Evolutionary conservation across 2,113 vertebrate genomes (phyloP).

Genomic region (Nycticorax nycticorax): DNA sequence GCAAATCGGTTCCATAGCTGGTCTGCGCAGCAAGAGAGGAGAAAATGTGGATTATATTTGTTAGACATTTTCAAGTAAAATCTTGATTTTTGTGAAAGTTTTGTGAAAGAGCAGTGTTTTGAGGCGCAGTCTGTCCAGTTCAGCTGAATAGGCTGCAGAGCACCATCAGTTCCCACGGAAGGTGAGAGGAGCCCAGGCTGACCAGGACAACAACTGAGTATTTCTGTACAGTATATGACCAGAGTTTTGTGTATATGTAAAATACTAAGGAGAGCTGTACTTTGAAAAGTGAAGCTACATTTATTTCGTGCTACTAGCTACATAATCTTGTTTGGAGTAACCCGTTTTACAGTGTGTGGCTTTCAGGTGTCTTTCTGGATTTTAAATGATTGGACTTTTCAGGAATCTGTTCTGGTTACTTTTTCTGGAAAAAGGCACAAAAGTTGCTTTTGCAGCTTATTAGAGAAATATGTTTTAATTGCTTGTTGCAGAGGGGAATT

Average conservation of each 20-base stretch:
- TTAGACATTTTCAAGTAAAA: neutral
- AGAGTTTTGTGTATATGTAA: neutral
- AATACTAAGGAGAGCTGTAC: neutral
- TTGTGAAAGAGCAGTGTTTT: neutral
- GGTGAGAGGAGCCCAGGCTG: neutral
- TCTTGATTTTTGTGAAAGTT: neutral
- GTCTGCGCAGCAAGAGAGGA: neutral
- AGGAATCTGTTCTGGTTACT: neutral
- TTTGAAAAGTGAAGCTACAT: neutral
- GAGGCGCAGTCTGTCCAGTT: neutral
- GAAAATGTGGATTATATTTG: neutral
- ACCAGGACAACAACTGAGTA: neutral
- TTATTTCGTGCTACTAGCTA: neutral
- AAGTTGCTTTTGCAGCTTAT: neutral
- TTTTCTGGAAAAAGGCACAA: neutral
- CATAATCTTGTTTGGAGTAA: neutral
- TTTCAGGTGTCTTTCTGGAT: neutral
- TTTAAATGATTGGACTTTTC: neutral
- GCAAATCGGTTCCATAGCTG: slow-evolving; percentile 19
- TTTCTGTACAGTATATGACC: neutral
- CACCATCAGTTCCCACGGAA: neutral
- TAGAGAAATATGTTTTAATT: neutral
- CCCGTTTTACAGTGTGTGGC: neutral
- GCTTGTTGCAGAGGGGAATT: neutral
- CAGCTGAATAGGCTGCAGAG: neutral